Evolutionary conservation across 2,888 invertebrate genomes (phyloP).

Genomic region (Noctua pronuba): DNA sequence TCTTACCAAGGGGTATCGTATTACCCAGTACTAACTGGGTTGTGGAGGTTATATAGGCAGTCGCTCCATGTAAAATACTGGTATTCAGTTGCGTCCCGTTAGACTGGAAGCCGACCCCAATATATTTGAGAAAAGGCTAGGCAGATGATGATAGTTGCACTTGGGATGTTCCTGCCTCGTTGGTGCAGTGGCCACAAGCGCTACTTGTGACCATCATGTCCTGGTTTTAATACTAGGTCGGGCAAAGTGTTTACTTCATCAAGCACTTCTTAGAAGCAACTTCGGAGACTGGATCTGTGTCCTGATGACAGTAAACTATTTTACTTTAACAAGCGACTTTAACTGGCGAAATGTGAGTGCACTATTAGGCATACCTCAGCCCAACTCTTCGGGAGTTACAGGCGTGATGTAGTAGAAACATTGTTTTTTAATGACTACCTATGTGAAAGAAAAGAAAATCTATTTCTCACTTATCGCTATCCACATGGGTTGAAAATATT

Average conservation of each 20-base stretch:
- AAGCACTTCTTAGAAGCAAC: neutral
- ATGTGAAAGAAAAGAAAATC: neutral
- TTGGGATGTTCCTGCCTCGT: neutral
- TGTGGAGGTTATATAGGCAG: too few species aligned
- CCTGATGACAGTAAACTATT: neutral
- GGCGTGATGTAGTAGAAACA: neutral
- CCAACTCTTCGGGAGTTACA: too few species aligned
- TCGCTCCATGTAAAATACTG: too few species aligned
- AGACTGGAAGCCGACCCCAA: too few species aligned
- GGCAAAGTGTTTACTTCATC: neutral
- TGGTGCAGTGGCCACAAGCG: neutral
- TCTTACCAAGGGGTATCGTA: too few species aligned
- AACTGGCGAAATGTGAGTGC: too few species aligned
- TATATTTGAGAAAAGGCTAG: too few species aligned
- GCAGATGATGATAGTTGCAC: too few species aligned
- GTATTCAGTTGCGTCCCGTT: too few species aligned
- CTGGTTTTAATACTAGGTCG: neutral
- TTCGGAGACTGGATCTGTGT: neutral
- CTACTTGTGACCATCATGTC: neutral
- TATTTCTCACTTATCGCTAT: neutral
- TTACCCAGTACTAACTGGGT: too few species aligned
- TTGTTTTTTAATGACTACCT: too few species aligned
- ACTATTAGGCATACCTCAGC: neutral
- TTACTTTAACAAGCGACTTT: neutral
- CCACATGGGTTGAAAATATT: neutral